phyloP scores from a whole-genome alignment of 1,140 invertebrate genomes.

The Forficula auricularia region DNA sequence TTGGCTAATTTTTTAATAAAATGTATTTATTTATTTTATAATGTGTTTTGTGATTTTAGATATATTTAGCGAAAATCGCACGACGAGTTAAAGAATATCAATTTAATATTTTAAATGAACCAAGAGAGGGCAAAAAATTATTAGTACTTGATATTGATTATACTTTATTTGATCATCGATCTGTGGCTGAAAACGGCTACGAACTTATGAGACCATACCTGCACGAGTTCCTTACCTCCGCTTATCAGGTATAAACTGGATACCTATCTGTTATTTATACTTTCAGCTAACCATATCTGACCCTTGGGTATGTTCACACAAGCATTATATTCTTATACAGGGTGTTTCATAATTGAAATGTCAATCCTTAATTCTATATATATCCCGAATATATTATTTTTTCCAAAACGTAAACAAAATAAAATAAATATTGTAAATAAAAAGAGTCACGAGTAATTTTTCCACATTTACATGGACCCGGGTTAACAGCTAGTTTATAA shows the following conservation, averaged over 20 bases:
- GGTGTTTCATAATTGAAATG: conserved; percentile 1
- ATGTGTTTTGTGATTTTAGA: conserved; percentile 12
- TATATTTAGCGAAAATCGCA: conserved; percentile 62
- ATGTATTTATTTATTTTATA: too few species aligned
- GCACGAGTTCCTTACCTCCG: conserved; percentile 84
- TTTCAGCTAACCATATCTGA: too few species aligned
- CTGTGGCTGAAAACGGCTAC: conserved; percentile 65
- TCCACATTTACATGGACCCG: too few species aligned
- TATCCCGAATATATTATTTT: too few species aligned
- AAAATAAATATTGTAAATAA: too few species aligned
- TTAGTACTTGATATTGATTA: conserved; percentile 95
- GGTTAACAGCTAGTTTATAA: too few species aligned
- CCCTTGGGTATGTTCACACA: neutral
- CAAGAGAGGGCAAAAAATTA: conserved; percentile 69
- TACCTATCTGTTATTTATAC: too few species aligned
- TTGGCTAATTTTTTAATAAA: too few species aligned
- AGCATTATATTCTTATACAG: neutral
- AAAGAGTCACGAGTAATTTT: too few species aligned
- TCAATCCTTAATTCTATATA: too few species aligned
- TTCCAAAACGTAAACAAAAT: too few species aligned
- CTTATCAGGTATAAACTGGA: conserved; percentile 52
- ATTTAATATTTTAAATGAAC: conserved; percentile 63
- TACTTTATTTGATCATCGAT: conserved; percentile 88
- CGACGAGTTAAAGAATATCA: conserved; percentile 71
- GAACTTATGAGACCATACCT: conserved; percentile 90